A percentile compares a stretch with the other conserved stretches of the same genome.
Conservation (phyloP, 2,888 invertebrate genomes). For the Drosophila ustulata region DNA sequence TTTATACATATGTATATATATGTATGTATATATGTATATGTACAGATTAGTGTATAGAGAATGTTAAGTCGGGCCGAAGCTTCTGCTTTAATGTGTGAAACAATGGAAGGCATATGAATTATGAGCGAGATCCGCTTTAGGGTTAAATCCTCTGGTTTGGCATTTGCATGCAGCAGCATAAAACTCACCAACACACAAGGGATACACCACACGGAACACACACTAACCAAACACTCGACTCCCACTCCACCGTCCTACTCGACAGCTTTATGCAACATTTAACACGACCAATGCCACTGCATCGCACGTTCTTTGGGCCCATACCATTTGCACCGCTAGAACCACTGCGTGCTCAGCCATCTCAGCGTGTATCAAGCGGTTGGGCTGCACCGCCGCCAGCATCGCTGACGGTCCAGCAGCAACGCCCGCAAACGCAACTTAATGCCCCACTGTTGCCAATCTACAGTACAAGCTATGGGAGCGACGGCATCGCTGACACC, state of each 20-base stretch:
- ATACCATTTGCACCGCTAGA: slow-evolving; percentile 75
- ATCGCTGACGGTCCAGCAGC: slow-evolving; percentile 58
- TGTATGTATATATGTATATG: slow-evolving; percentile 7
- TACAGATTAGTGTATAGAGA: slow-evolving; percentile 12
- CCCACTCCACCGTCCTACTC: slow-evolving; percentile 27
- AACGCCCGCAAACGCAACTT: slow-evolving; percentile 35
- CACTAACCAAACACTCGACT: slow-evolving; percentile 43
- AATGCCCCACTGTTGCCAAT: slow-evolving; percentile 76
- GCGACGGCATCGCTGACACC: slow-evolving; percentile 66
- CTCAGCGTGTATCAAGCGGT: slow-evolving; percentile 68
- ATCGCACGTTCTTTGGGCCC: slow-evolving; percentile 76
- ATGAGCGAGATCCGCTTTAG: slow-evolving; percentile 52
- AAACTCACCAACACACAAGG: slow-evolving; percentile 23
- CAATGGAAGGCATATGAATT: slow-evolving; percentile 76
- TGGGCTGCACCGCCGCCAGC: slow-evolving; percentile 68
- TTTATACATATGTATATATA: slow-evolving; percentile 6
- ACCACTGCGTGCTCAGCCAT: slow-evolving; percentile 67
- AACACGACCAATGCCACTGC: slow-evolving; percentile 79
- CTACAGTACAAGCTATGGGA: slow-evolving; percentile 71
- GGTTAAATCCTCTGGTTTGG: slow-evolving; percentile 48
- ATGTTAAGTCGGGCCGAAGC: slow-evolving; percentile 38
- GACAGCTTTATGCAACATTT: slow-evolving; percentile 80
- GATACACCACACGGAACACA: slow-evolving; percentile 22
- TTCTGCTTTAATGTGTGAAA: slow-evolving; percentile 66
- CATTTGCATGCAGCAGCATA: slow-evolving; percentile 58